Base-by-base conservation (phyloP, 1,140 invertebrate species). In the Apis florea region DNA sequence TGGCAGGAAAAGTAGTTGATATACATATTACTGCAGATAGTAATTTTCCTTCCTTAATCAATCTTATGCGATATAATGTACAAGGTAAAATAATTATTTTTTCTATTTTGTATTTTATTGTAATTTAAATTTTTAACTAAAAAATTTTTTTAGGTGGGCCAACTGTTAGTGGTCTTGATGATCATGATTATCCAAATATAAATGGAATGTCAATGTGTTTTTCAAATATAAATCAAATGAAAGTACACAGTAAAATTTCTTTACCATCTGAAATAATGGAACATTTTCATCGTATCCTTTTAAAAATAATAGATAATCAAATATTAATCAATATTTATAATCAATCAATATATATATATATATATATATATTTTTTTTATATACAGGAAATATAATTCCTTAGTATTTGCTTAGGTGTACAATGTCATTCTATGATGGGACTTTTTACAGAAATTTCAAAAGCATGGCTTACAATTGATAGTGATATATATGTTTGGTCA, bases 391-490 rank as follows among this genome's bases (percentile, higher is more conserved):
- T 61, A n/a, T 49, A 63, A 59, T 31, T 89, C 75, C 89, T 91
- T 92, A 91, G 83, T 70, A 83, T 86, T 47, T 72, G 58, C 80
- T 82, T 89, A 98, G 97, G 97, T 95, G 96, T 98, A 94, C 98
- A 98, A 93, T 98, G 97, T 88, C 97, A 98, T 91, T 99, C 97
- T 91, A 96, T 97, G 93, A 99, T 99, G 97, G 99, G 99, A 11
- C 93, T 99, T 11, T 99, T 99, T 94, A 97, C 98, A 78, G 98
- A 99, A 92, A 99, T 99, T 86, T 97, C 96, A 49, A 95, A 99
- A 91, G 98, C 98, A 0, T 99, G 98, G 98, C 93, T 99, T 26
- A 98, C 98, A 47, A 98, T 99, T 90, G 99, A 99, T 90, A 99
- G 97, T 90, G 98, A 99, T 94, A 97, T 99, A 86, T 99, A 99